Percentiles rank a stretch among this genome's conserved stretches.
Conservation (phyloP, 2,797 vertebrate genomes). For the Crypturellus tataupa region DNA sequence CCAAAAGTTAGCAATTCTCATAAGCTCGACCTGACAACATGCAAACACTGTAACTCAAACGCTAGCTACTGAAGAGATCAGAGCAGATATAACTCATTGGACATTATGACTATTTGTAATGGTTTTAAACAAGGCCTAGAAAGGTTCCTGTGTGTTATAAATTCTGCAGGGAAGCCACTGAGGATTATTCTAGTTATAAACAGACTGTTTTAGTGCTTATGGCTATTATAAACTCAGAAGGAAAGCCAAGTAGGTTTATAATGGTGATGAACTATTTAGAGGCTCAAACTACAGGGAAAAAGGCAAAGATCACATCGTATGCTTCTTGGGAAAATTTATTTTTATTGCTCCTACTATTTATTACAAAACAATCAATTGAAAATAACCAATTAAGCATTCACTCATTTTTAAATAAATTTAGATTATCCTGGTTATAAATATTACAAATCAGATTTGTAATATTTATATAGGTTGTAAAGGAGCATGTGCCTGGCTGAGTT, state of each 20-base stretch:
- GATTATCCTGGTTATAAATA: not conserved
- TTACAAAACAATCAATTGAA: not conserved
- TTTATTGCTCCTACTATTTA: not conserved
- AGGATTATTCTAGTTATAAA: not conserved
- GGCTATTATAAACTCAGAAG: conserved; percentile 29
- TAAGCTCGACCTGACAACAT: not conserved
- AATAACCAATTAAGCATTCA: not conserved
- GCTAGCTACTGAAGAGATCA: not conserved
- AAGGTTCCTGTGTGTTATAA: not conserved
- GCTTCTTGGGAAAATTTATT: not conserved
- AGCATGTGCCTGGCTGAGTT: not conserved
- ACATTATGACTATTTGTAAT: not conserved
- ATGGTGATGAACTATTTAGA: conserved; percentile 11
- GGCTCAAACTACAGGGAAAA: not conserved
- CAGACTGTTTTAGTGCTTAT: not conserved
- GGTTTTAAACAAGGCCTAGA: not conserved
- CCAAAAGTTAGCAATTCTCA: not conserved
- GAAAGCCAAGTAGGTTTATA: not conserved
- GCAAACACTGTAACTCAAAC: not conserved
- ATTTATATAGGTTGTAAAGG: not conserved
- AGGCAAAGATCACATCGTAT: not conserved
- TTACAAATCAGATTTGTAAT: not conserved
- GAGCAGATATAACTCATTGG: not conserved
- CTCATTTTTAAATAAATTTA: not conserved
- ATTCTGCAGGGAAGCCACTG: not conserved